Conservation (phyloP, 53 echinoderm and acorn worm genomes). For the Hippasteria phrygiana region DNA sequence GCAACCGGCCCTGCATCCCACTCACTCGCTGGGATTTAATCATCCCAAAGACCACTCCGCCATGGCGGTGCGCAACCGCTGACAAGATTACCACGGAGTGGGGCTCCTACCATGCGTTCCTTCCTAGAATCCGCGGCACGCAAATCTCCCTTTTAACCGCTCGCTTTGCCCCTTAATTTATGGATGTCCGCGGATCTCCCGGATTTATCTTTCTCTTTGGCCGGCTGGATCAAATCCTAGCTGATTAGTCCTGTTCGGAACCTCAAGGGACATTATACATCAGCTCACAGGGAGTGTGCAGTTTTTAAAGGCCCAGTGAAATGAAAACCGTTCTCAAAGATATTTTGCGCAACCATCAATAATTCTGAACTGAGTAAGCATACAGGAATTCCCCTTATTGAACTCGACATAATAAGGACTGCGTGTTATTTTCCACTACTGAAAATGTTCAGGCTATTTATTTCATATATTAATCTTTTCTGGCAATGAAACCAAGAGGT, state of each 20-base stretch:
- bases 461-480: too few species aligned
- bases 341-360: too few species aligned
- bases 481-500: too few species aligned
- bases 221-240: not conserved
- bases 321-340: too few species aligned
- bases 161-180: constrained; percentile 6
- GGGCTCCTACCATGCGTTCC: not conserved
- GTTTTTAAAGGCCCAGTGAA: too few species aligned
- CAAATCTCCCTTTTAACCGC: constrained; percentile 23
- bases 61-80: not conserved
- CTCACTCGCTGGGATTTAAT: not conserved
- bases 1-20: not conserved
- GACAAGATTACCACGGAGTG: not conserved
- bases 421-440: too few species aligned
- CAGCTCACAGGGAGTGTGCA: not conserved
- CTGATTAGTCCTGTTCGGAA: not conserved
- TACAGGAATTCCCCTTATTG: too few species aligned
- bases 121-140: not conserved
- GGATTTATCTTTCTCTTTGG: not conserved
- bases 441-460: too few species aligned
- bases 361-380: too few species aligned
- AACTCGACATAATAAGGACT: too few species aligned
- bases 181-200: constrained; percentile 19
- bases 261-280: not conserved
- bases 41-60: not conserved